Conservation (phyloP, 2,797 vertebrate species). For the Gymnodraco acuticeps region DNA sequence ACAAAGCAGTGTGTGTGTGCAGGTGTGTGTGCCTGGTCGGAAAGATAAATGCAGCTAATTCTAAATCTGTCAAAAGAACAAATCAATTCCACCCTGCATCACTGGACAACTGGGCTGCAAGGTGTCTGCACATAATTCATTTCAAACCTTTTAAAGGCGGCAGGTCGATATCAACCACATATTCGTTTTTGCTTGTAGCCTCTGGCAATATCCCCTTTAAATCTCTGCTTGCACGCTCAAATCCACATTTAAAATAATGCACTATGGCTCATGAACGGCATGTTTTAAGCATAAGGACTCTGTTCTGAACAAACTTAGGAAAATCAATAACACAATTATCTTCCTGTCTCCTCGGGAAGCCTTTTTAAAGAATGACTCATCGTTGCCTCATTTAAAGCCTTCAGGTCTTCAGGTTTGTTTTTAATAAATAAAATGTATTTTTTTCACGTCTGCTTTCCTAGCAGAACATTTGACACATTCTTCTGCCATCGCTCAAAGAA, state of each 20-base stretch:
- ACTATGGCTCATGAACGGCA: background rate
- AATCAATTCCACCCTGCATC: conserved; percentile 55
- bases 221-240: no score
- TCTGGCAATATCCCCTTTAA: background rate
- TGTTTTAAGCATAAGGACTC: conserved; percentile 22
- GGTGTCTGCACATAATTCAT: conserved; percentile 27
- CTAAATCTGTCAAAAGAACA: conserved; percentile 28
- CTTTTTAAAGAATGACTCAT: conserved; percentile 50
- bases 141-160: conserved; percentile 34
- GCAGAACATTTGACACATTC: background rate
- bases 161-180: conserved; percentile 16
- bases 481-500: background rate
- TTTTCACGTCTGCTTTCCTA: background rate
- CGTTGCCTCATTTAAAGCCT: conserved; percentile 58
- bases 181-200: background rate
- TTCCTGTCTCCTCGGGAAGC: conserved; percentile 40
- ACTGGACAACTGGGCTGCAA: conserved; percentile 54
- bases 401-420: conserved; percentile 44
- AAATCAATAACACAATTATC: conserved; percentile 42
- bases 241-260: background rate
- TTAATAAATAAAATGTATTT: background rate
- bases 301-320: conserved; percentile 42
- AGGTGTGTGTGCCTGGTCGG: background rate
- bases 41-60: conserved; percentile 60
- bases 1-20: no score